Percentiles rank a stretch among this genome's conserved stretches.
These are phyloP conservation scores for Psococerastis gibbosa DNA, from an alignment of 2,888 invertebrate genomes.

Conservation along the genomic window DNA sequence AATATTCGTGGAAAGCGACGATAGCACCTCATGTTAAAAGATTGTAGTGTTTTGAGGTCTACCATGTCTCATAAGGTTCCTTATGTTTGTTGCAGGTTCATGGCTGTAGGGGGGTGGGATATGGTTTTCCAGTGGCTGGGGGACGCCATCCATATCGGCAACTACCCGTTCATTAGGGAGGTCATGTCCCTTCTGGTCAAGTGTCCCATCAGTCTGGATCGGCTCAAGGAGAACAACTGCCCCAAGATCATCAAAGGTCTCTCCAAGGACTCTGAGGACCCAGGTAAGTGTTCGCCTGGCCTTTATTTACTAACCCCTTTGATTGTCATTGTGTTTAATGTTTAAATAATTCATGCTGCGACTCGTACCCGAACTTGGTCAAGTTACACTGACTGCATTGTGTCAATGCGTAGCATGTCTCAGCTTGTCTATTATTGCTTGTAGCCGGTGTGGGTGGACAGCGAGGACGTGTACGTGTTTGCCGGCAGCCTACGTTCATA, in stretches of 20 bases:
- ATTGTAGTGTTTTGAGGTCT: neutral
- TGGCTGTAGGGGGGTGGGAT: conserved; percentile 84
- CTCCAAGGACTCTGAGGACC: conserved; percentile 56
- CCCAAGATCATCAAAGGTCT: conserved; percentile 81
- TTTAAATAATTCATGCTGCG: too few relatives aligned
- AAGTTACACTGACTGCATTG: too few relatives aligned
- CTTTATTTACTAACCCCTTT: too few relatives aligned
- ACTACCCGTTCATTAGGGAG: conserved; percentile 75
- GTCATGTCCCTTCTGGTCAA: conserved; percentile 64
- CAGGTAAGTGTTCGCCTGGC: conserved; percentile 38
- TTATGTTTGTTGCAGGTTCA: conserved; percentile 37
- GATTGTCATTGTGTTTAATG: too few relatives aligned
- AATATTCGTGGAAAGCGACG: too few relatives aligned
- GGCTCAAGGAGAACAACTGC: conserved; percentile 77
- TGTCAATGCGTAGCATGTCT: too few relatives aligned
- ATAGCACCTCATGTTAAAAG: neutral
- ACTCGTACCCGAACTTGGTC: too few relatives aligned
- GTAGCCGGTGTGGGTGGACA: too few relatives aligned
- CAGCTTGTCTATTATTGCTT: too few relatives aligned
- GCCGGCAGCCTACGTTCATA: too few relatives aligned
- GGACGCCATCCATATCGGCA: conserved; percentile 63
- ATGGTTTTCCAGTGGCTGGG: conserved; percentile 79
- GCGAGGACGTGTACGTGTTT: too few relatives aligned
- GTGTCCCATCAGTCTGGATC: conserved; percentile 78
- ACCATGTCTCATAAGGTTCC: conserved; percentile 1